These are phyloP conservation scores for Myotis pilosus DNA, from an alignment of 2,797 vertebrate species.

Conservation along the genomic window DNA sequence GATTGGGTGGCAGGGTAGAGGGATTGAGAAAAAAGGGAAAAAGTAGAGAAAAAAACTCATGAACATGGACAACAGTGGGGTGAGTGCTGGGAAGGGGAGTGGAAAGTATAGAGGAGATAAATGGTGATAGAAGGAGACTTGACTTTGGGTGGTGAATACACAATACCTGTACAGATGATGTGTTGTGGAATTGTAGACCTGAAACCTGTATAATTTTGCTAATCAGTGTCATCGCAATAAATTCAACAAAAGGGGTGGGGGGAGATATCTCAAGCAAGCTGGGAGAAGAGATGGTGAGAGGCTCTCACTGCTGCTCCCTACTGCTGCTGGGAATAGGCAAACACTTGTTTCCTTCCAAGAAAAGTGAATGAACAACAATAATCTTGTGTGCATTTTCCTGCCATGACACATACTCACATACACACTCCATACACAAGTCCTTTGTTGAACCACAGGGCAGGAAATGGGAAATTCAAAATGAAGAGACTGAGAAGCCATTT, in stretches of 20 bases:
- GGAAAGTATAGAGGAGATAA: neutral
- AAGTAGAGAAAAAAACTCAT: neutral
- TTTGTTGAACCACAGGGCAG: constrained; percentile 55
- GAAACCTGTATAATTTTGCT: neutral
- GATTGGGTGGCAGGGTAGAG: neutral
- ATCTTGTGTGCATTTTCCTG: constrained; percentile 45
- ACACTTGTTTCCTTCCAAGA: constrained; percentile 43
- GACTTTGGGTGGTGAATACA: neutral
- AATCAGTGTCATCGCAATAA: neutral
- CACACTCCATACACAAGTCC: constrained; percentile 42
- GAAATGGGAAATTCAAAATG: constrained; percentile 67
- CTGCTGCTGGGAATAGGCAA: constrained; percentile 11
- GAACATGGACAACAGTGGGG: neutral
- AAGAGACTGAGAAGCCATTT: constrained; percentile 48
- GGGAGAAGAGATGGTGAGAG: neutral
- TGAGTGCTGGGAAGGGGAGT: neutral
- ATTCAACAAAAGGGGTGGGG: neutral
- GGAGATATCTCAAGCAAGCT: neutral
- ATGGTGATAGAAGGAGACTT: neutral
- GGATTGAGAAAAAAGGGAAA: neutral
- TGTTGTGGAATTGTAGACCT: neutral
- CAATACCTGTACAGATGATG: neutral
- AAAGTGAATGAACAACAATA: constrained; percentile 51
- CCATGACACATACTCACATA: constrained; percentile 1
- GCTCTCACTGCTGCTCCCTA: neutral